Base-by-base conservation (phyloP, 2,888 invertebrate genomes). In the Autographa gamma region DNA sequence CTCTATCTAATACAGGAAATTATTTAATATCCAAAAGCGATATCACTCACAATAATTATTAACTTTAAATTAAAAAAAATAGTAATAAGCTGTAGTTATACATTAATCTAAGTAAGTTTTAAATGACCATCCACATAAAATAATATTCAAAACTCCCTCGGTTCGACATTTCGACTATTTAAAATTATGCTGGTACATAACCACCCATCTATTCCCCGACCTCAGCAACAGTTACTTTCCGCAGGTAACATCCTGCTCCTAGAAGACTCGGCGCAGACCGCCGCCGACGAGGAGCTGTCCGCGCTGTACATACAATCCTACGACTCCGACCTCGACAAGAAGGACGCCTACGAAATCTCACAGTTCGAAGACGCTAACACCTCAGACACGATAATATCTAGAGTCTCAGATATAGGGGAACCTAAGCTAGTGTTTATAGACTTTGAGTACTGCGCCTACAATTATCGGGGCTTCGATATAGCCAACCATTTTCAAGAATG, bases 401-500 rank as follows among this genome's bases (percentile, higher is more conserved):
- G 90, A 0, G 88, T 93, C 0, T 95, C 95, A 0, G 95, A 95
- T 66, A 89, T 86, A 0, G 95, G 95, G 0, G 96, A 96, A 66
- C 97, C 97, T 0, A 96, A 96, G 77, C 92, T 98, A 43, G 97
- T 98, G 18, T 96, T 98, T 38, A 98, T 98, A 86, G 99, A 99
- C 91, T 99, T 98, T 90, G 99, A 99, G 93, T 99, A 99, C 89
- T 99, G 99, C 91, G 98, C 99, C 0, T 99, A 99, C 93, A 99
- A 99, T 90, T 87, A 94, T 89, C 96, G 99, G 64, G 98, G 98
- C 0, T 99, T 99, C 92, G 99, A 99, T 92, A 95, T 99, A 63
- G 99, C 99, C 4, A 99, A 99, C 92, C 99, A 99, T 88, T 99
- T 99, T 90, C 96, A 98, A 77, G 99, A 99, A 91, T 98, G 98